Conservation (phyloP, 1,140 invertebrate species). For the Hypsibius dujardini region DNA sequence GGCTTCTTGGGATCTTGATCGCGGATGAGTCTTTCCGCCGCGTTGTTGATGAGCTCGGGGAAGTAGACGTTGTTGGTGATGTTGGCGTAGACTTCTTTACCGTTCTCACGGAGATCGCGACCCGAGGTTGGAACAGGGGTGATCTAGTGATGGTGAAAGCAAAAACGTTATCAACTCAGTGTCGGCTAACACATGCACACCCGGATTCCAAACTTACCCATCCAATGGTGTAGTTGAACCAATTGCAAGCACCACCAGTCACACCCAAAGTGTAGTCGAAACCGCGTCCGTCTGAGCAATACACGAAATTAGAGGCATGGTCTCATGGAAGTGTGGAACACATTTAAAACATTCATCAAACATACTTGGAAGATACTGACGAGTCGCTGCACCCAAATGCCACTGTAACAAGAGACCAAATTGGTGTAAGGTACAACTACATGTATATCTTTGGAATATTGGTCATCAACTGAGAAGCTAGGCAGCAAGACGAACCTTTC, state of each 20-base stretch:
- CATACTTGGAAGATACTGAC: background rate
- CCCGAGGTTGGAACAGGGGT: background rate
- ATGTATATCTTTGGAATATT: background rate
- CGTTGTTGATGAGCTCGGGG: constrained; percentile 28
- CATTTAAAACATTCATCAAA: background rate
- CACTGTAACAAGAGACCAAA: constrained; percentile 48
- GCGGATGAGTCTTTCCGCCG: constrained; percentile 27
- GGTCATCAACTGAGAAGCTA: too few species aligned
- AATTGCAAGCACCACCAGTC: background rate
- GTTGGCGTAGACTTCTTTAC: constrained; percentile 21
- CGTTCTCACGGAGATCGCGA: background rate
- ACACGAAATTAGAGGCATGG: constrained; percentile 25
- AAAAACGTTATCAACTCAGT: background rate
- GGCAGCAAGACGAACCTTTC: background rate
- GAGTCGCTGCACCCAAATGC: background rate
- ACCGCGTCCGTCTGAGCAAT: constrained; percentile 24
- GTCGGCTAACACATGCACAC: background rate
- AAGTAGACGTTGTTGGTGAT: constrained; percentile 25
- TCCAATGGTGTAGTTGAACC: background rate
- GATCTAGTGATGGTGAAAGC: background rate
- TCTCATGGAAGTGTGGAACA: background rate
- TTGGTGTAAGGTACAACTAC: background rate
- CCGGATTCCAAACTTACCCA: background rate
- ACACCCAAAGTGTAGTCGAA: background rate
- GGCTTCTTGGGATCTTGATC: constrained; percentile 25